Base-by-base conservation (phyloP, 2,888 invertebrate species). In the Patella pellucida region DNA sequence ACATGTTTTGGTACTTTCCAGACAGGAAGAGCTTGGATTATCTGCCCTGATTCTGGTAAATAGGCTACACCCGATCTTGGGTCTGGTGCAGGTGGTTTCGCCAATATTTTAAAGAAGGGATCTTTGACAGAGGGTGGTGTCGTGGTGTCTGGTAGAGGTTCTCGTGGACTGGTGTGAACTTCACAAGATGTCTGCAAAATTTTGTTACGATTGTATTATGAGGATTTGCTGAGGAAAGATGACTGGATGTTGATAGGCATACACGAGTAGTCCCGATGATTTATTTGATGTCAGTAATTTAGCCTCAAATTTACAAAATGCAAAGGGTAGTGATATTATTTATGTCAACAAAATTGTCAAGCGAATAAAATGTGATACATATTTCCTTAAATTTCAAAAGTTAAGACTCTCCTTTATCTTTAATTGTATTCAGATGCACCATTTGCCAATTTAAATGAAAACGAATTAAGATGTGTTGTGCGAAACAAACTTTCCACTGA, bases 1-100 rank as follows among this genome's bases (percentile, higher is more conserved):
- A 87, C 85, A 15, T 85, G 85, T 52, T 87, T 85, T 3, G 91
- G 91, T 7, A 88, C 86, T 68, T 87, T 82, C 85, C 86, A 88
- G 7, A 84, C 81, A 3, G 86, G 86, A 23, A 91, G 56, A 1
- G 87, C 85, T 2, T 88, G 82, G 3, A 91, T 83, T 16, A 91
- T 83, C 80, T 90, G 90, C 1, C 89, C 90, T 41, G 86, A 85
- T 16, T 88, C 85, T 5, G 89, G 88, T 52, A 89, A 83, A 75
- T 84, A 82, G 14, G 84, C 81, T n/a, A 83, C 78, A 3, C 78
- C 73, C 19, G 78, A 70, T 12, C 74, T 79, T 3, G 72, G 69
- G 68, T 84, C 80, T 9, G 84, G 79, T 1, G 81, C 71, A 2
- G 78, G 70, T 7, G 82, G 79, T 56, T 84, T 86, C 16, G 78